phyloP scores from a whole-genome alignment of 2,888 invertebrate genomes.

The Lasioglossum morio region DNA sequence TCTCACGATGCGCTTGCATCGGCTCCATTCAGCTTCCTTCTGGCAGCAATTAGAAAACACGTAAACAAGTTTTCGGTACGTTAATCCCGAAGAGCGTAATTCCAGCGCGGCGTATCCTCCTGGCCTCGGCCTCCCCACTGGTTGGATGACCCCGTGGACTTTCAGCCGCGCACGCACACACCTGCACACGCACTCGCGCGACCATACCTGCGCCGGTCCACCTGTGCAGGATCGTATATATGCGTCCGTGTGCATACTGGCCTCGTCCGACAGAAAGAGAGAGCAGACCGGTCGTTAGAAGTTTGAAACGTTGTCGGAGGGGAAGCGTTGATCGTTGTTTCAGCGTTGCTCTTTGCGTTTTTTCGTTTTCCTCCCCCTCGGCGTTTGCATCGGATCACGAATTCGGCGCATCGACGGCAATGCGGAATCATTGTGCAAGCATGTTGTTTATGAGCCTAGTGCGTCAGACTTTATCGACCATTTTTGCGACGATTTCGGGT shows the following conservation, averaged over 20 bases:
- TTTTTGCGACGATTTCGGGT: neutral
- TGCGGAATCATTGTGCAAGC: neutral
- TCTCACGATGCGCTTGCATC: constrained; percentile 47
- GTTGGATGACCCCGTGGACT: constrained; percentile 72
- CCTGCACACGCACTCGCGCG: constrained; percentile 30
- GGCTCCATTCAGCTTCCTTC: constrained; percentile 52
- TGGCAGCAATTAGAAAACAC: constrained; percentile 67
- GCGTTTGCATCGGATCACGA: neutral
- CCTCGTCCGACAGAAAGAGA: constrained; percentile 66
- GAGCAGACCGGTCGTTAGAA: constrained; percentile 70
- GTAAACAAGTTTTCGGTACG: constrained; percentile 75
- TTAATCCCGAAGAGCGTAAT: constrained; percentile 71
- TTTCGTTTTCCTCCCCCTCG: neutral
- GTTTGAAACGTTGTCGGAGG: constrained; percentile 55
- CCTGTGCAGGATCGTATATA: neutral
- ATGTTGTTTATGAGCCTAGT: neutral
- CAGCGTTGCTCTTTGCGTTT: constrained; percentile 40
- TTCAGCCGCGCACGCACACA: constrained; percentile 48
- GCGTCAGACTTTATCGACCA: neutral
- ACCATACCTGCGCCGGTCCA: neutral
- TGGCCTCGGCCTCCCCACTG: constrained; percentile 49
- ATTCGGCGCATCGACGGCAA: neutral
- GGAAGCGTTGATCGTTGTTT: constrained; percentile 60
- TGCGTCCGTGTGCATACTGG: constrained; percentile 33
- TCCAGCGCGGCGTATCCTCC: constrained; percentile 60